Percentiles rank a stretch among this genome's conserved stretches.
These are phyloP conservation scores for Pelobates fuscus DNA, from an alignment of 2,113 vertebrate genomes.

Conservation along the genomic window DNA sequence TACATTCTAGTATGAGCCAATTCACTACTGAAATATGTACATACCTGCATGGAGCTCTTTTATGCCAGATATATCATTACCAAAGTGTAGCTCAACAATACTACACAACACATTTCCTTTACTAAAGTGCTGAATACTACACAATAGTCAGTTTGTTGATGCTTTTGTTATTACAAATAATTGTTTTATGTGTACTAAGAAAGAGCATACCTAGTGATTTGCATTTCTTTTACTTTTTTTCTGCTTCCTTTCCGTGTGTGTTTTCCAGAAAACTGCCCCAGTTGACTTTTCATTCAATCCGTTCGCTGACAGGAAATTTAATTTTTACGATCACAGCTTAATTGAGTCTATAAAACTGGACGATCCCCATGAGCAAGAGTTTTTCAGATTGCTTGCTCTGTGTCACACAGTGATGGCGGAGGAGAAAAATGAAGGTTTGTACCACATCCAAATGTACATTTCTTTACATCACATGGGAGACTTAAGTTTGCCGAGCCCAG, in stretches of 20 bases:
- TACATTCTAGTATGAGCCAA: not conserved
- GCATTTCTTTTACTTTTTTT: not conserved
- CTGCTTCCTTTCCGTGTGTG: not conserved
- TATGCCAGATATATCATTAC: too few relatives aligned
- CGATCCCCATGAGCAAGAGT: constrained; percentile 68
- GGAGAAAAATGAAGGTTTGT: constrained; percentile 70
- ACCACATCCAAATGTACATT: not conserved
- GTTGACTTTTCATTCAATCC: constrained; percentile 67
- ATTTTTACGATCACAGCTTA: constrained; percentile 69
- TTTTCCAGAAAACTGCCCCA: constrained; percentile 62
- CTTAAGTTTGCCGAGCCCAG: not conserved
- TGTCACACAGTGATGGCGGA: constrained; percentile 78
- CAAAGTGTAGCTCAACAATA: too few relatives aligned
- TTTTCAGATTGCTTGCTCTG: constrained; percentile 72
- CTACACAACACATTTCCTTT: too few relatives aligned
- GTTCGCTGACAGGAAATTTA: constrained; percentile 62
- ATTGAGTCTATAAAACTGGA: constrained; percentile 68
- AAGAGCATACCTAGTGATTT: not conserved
- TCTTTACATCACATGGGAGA: not conserved
- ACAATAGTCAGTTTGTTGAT: too few relatives aligned
- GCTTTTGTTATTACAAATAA: too few relatives aligned
- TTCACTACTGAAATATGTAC: not conserved
- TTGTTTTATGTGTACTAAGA: too few relatives aligned
- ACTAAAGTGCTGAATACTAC: too few relatives aligned
- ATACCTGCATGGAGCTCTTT: too few relatives aligned